These are phyloP conservation scores for Gymnocephalus cernua DNA, from an alignment of 2,113 vertebrate species.

Conservation along the genomic window DNA sequence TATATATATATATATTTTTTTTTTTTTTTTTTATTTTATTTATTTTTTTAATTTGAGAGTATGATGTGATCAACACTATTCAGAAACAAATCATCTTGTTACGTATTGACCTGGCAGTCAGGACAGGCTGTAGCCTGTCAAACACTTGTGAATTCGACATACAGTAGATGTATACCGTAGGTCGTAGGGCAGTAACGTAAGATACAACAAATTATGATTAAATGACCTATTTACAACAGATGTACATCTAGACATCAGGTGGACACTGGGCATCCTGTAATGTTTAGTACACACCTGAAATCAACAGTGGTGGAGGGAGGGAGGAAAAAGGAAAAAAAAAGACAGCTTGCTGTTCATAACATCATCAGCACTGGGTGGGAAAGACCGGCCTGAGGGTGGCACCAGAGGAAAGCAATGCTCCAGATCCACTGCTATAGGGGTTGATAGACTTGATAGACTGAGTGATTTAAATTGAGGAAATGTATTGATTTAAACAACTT, in stretches of 20 bases:
- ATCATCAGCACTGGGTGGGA: not conserved
- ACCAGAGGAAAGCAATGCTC: slow-evolving; percentile 3
- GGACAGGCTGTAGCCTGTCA: not conserved
- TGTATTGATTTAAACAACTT: slow-evolving; percentile 45
- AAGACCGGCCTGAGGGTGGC: slow-evolving; percentile 33
- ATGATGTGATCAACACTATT: not conserved
- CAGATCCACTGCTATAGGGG: too few species aligned
- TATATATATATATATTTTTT: too few species aligned
- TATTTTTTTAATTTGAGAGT: not conserved
- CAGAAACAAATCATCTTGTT: not conserved
- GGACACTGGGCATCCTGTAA: not conserved
- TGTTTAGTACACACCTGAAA: not conserved
- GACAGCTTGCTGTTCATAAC: not conserved
- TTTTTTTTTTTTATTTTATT: too few species aligned
- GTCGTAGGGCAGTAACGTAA: not conserved
- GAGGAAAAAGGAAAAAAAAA: not conserved
- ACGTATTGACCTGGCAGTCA: not conserved
- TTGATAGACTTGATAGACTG: not conserved
- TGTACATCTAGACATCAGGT: not conserved
- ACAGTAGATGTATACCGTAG: not conserved
- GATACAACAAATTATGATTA: too few species aligned
- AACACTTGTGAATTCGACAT: not conserved
- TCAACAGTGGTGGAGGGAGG: not conserved
- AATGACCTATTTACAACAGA: not conserved
- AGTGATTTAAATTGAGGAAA: slow-evolving; percentile 27